phyloP scores from a whole-genome alignment of 2,797 vertebrate species.

The Hypotaenidia philippensis region DNA sequence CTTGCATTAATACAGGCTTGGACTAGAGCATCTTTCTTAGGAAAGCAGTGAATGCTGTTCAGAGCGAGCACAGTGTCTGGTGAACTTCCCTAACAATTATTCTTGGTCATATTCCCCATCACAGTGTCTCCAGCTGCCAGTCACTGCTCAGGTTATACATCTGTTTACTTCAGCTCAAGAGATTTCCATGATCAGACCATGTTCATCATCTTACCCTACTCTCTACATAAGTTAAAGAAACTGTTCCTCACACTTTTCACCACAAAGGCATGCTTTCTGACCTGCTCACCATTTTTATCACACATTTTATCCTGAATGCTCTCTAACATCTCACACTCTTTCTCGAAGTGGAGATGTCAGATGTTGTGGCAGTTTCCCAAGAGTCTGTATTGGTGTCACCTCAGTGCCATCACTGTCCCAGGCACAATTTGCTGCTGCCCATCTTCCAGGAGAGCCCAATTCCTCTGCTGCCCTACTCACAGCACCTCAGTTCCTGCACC shows the following conservation, averaged over 20 bases:
- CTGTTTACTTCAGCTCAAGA: not conserved
- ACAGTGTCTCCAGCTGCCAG: not conserved
- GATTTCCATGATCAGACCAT: not conserved
- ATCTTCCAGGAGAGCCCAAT: not conserved
- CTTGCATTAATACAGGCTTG: not conserved
- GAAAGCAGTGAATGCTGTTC: not conserved
- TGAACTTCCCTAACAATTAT: not conserved
- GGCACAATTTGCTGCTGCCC: not conserved
- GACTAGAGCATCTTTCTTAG: not conserved
- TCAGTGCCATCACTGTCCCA: not conserved
- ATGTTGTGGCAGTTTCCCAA: not conserved
- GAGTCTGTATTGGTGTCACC: not conserved
- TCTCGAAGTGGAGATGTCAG: accelerated
- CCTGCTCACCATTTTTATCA: not conserved
- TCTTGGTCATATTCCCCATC: accelerated
- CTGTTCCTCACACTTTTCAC: accelerated
- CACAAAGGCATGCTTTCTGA: not conserved
- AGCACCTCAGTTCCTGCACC: not conserved
- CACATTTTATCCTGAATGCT: not conserved
- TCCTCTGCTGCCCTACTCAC: accelerated
- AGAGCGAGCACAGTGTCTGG: accelerated
- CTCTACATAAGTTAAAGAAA: not conserved
- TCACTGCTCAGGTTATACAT: not conserved
- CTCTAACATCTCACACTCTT: not conserved
- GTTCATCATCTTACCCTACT: not conserved